A percentile compares a stretch with the other conserved stretches of the same genome.
phyloP scores from a whole-genome alignment of 1,140 invertebrate genomes.

The Muscidifurax raptorellus region DNA sequence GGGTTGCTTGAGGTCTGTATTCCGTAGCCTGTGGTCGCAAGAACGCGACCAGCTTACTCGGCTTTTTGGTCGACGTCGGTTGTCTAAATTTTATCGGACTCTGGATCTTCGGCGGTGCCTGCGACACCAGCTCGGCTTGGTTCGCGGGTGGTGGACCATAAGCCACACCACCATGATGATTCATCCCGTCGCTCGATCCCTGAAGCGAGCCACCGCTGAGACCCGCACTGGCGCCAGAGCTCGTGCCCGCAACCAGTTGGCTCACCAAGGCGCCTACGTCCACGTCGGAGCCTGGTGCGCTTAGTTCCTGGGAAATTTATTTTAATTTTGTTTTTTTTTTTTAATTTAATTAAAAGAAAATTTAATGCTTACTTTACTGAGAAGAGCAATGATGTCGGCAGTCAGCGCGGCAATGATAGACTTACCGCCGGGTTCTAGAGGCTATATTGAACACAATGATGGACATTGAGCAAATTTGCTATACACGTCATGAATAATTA shows the following conservation, averaged over 20 bases:
- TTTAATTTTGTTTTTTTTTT: conserved; percentile 16
- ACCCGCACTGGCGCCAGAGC: conserved; percentile 68
- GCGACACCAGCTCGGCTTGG: neutral
- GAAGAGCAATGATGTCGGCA: conserved; percentile 62
- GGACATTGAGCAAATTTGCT: conserved; percentile 30
- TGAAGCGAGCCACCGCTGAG: conserved; percentile 60
- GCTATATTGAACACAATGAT: conserved; percentile 55
- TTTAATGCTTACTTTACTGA: conserved; percentile 66
- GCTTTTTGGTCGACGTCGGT: neutral
- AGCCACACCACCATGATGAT: neutral
- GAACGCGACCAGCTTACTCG: neutral
- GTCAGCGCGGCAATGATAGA: conserved; percentile 64
- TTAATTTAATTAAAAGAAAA: neutral
- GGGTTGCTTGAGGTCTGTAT: conserved; percentile 40
- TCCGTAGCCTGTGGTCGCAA: neutral
- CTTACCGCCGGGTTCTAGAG: conserved; percentile 62
- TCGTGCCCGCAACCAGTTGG: conserved; percentile 64
- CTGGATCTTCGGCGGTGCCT: conserved; percentile 1
- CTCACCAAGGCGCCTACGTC: conserved; percentile 66
- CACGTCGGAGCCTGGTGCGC: conserved; percentile 58
- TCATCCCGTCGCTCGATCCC: neutral
- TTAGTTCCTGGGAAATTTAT: conserved; percentile 58
- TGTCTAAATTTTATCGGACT: neutral
- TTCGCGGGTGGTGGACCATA: neutral
- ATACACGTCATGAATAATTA: conserved; percentile 38